Base-by-base conservation (phyloP, 2,888 invertebrate species). In the Prosapia bicincta region DNA sequence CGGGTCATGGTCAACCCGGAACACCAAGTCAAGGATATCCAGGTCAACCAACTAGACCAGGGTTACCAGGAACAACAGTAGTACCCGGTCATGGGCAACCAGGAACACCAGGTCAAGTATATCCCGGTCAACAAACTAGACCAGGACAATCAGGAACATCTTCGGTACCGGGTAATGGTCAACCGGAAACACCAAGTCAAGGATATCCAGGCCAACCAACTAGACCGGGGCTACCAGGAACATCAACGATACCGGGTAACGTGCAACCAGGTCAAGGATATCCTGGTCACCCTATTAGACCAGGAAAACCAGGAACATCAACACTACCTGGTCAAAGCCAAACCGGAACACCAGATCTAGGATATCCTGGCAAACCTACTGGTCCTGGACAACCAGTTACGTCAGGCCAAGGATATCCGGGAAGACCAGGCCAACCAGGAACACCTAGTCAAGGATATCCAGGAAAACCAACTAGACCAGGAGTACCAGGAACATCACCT, bases 371-470 rank as follows among this genome's bases (percentile, higher is more conserved):
- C 6, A 23, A 66, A 76, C 71, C 69, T 1, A 43, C 32, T 25
- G 0, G 13, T 20, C n/a, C n/a, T 6, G 79, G 79, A 26, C 74
- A 73, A 69, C 80, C 81, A 43, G 81, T 79, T 5, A 68, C 54
- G 66, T 80, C 81, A 43, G 81, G 82, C 3, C 78, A 74, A 81
- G 82, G 81, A 24, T 80, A 79, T n/a, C 83, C 89, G 76, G 89
- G 89, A 82, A 88, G 86, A 80, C 87, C 89, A 28, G 89, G 89
- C 83, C 88, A 76, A 43, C 86, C 86, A 71, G 82, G 81, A 2
- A 54, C n/a, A 71, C 84, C 84, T 10, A 83, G 78, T 26, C 26
- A 67, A 26, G 75, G 76, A 26, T 20, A 10, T 5, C 75, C 30
- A 71, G 23, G 38, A 24, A 1, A 54, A 20, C n/a, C n/a, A 20